A percentile compares a stretch with the other conserved stretches of the same genome.
Evolutionary conservation across 2,888 invertebrate species (phyloP).

Genomic region (Clostera curtula): DNA sequence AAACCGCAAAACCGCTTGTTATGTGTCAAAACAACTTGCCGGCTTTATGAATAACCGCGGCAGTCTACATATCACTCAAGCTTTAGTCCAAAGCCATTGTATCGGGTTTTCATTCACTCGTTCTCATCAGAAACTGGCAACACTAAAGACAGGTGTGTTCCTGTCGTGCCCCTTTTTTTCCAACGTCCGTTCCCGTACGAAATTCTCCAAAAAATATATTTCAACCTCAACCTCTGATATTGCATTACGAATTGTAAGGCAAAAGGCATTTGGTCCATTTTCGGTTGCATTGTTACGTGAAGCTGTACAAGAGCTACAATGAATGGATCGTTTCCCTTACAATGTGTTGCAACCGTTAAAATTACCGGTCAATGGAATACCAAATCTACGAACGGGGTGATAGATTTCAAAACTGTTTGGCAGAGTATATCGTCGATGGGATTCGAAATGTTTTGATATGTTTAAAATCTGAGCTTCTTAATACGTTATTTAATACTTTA

Average conservation of each 20-base stretch:
- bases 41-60: constrained; percentile 7
- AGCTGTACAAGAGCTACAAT: constrained; percentile 59
- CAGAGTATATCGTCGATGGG: no score
- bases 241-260: constrained; percentile 16
- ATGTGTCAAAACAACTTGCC: constrained; percentile 14
- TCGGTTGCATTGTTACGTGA: constrained; percentile 17
- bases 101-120: constrained; percentile 56
- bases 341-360: constrained; percentile 66
- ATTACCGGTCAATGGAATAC: constrained; percentile 32
- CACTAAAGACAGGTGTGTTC: constrained; percentile 73
- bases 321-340: constrained; percentile 71
- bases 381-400: constrained; percentile 25
- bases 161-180: constrained; percentile 70
- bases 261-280: constrained; percentile 24
- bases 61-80: constrained; percentile 31
- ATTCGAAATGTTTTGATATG: constrained; percentile 54
- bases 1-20: constrained; percentile 2
- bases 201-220: constrained; percentile 28
- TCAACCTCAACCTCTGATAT: constrained; percentile 11
- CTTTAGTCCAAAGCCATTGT: constrained; percentile 48
- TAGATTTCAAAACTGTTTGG: constrained; percentile 27
- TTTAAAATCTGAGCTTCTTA: constrained; percentile 43
- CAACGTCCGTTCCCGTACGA: constrained; percentile 65
- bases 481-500: no score
- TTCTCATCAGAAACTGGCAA: constrained; percentile 71